Base-by-base conservation (phyloP, 2,888 invertebrate genomes). In the Lasioglossum morio region DNA sequence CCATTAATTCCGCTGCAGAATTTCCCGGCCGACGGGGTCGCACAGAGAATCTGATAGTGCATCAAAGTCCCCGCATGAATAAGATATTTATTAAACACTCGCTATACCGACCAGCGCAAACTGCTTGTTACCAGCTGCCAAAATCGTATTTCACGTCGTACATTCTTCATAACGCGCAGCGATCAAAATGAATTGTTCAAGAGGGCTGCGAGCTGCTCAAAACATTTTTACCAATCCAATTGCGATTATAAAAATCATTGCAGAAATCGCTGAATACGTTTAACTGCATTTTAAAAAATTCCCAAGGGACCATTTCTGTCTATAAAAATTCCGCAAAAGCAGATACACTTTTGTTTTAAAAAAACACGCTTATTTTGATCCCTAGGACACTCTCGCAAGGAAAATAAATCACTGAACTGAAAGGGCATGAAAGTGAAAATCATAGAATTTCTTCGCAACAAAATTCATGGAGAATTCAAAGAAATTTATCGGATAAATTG, bases 21-120 rank as follows among this genome's bases (percentile, higher is more conserved):
- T 30, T 30, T 63, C 30, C 16, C 10, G 63, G 30, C 30, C 16
- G 16, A 30, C 27, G 60, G 27, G 23, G 16, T 27, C 60, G 60
- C 63, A 30, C 63, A 63, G 63, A 63, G 63, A 63, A 63, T 63
- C 63, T 30, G 63, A 30, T 30, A 30, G 63, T 30, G 63, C 63
- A 12, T 30, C 63, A 30, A 63, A 63, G 27, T 30, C 30, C n/a
- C 16, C 63, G 16, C 16, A 63, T 30, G 30, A 63, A 63, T 63
- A 63, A 63, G 27, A 27, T 16, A 63, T 63, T 30, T 16, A 30
- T 30, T 63, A 63, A 63, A 63, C 63, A 30, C 27, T 63, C 27
- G 63, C 16, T 63, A 63, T 16, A 63, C 30, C 60, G 60, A 16
- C 14, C 3, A 53, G 30, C 30, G 30, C 27, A 16, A 63, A 30